These are phyloP conservation scores for Xiphophorus maculatus DNA, from an alignment of 2,113 vertebrate genomes.

Conservation along the genomic window DNA sequence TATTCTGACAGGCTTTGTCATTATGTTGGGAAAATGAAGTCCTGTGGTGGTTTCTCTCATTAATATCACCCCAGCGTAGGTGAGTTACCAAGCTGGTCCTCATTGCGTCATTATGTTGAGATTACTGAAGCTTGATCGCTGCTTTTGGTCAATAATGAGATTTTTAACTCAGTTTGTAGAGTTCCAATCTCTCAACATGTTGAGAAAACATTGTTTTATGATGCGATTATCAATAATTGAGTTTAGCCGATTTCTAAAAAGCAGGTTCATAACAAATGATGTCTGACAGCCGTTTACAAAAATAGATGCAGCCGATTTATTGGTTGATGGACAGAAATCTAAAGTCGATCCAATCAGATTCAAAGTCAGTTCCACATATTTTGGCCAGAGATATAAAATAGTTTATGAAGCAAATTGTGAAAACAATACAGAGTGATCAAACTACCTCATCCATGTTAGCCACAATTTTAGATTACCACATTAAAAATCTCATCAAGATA, in stretches of 20 bases:
- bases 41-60: too few species aligned
- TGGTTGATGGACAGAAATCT: background rate
- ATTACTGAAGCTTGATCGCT: background rate
- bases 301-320: too few species aligned
- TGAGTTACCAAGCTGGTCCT: too few species aligned
- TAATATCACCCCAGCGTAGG: too few species aligned
- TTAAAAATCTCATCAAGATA: background rate
- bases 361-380: too few species aligned
- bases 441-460: background rate
- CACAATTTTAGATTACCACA: background rate
- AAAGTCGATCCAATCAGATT: background rate
- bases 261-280: background rate
- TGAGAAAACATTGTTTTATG: background rate
- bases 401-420: background rate
- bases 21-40: too few species aligned
- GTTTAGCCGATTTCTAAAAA: background rate
- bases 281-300: background rate
- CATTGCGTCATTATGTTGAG: too few species aligned
- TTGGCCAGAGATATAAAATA: too few species aligned
- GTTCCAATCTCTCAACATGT: background rate
- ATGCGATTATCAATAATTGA: background rate
- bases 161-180: background rate
- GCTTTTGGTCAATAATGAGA: background rate
- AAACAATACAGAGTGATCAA: background rate
- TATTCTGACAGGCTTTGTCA: too few species aligned